Evolutionary conservation across 2,113 vertebrate genomes (phyloP).

Genomic region (Oryzias javanicus): DNA sequence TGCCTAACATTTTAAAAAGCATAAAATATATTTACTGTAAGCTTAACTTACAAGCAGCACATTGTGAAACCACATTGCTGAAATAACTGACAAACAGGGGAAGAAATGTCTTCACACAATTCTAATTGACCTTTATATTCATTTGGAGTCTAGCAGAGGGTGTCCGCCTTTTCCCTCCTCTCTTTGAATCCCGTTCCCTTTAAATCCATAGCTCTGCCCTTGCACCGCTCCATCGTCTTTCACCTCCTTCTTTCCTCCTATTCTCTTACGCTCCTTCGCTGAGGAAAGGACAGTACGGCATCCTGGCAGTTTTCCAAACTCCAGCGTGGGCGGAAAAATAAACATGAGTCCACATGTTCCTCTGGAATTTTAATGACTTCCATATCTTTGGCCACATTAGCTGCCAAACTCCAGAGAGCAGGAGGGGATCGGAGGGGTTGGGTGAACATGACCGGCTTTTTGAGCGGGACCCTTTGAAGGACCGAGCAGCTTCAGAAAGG

Average conservation of each 20-base stretch:
- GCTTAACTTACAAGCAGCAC: too few relatives aligned
- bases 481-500: background rate
- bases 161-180: constrained; percentile 20
- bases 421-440: constrained; percentile 28
- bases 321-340: constrained; percentile 71
- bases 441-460: constrained; percentile 35
- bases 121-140: too few relatives aligned
- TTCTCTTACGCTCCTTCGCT: constrained; percentile 23
- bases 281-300: constrained; percentile 52
- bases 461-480: constrained; percentile 30
- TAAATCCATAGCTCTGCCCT: constrained; percentile 10
- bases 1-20: too few relatives aligned
- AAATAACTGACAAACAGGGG: too few relatives aligned
- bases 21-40: too few relatives aligned
- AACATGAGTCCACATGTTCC: constrained; percentile 75
- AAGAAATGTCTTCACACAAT: too few relatives aligned
- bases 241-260: constrained; percentile 31
- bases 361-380: constrained; percentile 85
- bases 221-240: constrained; percentile 22
- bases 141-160: constrained; percentile 21
- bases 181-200: background rate
- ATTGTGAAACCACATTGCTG: too few relatives aligned
- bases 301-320: constrained; percentile 59
- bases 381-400: constrained; percentile 71
- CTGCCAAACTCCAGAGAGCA: constrained; percentile 70